phyloP scores from a whole-genome alignment of 2,888 invertebrate species.

The Hermodice carunculata region DNA sequence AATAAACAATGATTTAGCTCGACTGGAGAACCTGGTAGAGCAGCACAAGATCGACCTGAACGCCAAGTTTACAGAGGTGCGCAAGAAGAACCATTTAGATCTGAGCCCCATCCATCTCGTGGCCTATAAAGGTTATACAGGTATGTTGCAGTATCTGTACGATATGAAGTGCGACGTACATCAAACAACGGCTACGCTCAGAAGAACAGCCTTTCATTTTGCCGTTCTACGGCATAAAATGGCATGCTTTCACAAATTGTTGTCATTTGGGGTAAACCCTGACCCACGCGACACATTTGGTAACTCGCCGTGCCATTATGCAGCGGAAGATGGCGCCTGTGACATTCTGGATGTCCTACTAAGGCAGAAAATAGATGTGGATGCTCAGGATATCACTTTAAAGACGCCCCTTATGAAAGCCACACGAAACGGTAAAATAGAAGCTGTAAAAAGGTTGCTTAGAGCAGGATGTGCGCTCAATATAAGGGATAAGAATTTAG shows the following conservation, averaged over 20 bases:
- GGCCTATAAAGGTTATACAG: conserved; percentile 66
- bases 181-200: conserved; percentile 63
- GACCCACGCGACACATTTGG: conserved; percentile 68
- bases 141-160: conserved; percentile 52
- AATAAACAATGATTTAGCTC: conserved; percentile 66
- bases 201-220: conserved; percentile 68
- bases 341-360: conserved; percentile 66
- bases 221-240: conserved; percentile 68
- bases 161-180: conserved; percentile 66
- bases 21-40: conserved; percentile 63
- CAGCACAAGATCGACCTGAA: conserved; percentile 68
- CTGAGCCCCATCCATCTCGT: conserved; percentile 68
- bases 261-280: conserved; percentile 65
- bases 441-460: conserved; percentile 63
- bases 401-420: conserved; percentile 70
- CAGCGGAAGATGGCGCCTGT: conserved; percentile 68
- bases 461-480: conserved; percentile 63
- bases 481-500: conserved; percentile 66
- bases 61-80: conserved; percentile 66
- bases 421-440: conserved; percentile 67
- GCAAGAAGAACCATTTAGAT: conserved; percentile 67
- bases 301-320: conserved; percentile 68
- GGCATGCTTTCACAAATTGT: conserved; percentile 66
- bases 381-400: conserved; percentile 67
- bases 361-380: conserved; percentile 63